Evolutionary conservation across 1,140 invertebrate genomes (phyloP).

Genomic region (Aphidius ervi): DNA sequence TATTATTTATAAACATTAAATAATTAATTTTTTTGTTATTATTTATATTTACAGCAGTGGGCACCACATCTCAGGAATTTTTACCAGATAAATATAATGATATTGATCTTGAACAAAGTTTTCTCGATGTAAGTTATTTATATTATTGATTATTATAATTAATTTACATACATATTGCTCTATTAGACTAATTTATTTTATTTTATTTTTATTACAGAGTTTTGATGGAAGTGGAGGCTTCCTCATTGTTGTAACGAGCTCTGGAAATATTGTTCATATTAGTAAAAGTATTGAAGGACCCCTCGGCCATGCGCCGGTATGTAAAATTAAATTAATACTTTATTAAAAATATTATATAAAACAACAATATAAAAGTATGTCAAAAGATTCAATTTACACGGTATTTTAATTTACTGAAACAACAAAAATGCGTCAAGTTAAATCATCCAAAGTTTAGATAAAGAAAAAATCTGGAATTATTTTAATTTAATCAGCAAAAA

Average conservation of each 20-base stretch:
- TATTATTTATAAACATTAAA: no score
- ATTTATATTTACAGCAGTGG: conserved; percentile 35
- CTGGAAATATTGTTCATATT: conserved; percentile 83
- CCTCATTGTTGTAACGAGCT: conserved; percentile 73
- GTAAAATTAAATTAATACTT: neutral
- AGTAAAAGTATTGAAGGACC: conserved; percentile 78
- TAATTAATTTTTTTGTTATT: neutral
- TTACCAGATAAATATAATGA: conserved; percentile 34
- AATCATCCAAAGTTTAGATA: no score
- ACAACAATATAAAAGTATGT: no score
- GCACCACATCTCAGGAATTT: conserved; percentile 28
- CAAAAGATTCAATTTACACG: no score
- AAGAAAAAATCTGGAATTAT: no score
- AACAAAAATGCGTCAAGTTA: no score
- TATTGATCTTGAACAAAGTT: conserved; percentile 41
- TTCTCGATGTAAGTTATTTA: conserved; percentile 41
- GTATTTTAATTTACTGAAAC: no score
- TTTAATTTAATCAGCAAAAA: no score
- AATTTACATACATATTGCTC: no score
- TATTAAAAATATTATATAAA: no score
- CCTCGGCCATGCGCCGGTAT: conserved; percentile 80
- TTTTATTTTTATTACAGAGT: conserved; percentile 44
- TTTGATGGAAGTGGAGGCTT: conserved; percentile 64
- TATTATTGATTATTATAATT: neutral
- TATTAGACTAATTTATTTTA: no score